Evolutionary conservation across 2,888 invertebrate species (phyloP), one percentile per base, ranked within the genome.

Genomic region (Sesamia inferens): DNA sequence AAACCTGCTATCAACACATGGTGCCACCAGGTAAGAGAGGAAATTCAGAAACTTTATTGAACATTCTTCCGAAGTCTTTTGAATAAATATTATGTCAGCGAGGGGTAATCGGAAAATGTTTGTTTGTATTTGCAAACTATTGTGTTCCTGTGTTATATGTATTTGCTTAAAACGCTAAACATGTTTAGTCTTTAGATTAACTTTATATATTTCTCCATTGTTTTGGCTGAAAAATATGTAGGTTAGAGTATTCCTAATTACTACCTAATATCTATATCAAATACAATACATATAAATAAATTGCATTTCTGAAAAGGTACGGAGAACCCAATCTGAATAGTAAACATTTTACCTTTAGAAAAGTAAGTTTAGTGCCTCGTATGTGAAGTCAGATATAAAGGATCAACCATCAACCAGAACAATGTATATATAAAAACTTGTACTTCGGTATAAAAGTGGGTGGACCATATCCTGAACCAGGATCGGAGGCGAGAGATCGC

Each of bases 21-120:
- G 14, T 71, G 65, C 69, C 71, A 59, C 31, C 61, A 67, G 54
- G 54, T 44, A 47, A 57, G 62, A 69, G 74, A 74, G 75, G 68
- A 76, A 82, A 83, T 85, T 85, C 68, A 67, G 68, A 81, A 86
- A 85, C 78, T 85, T 84, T 82, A 82, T 83, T 76, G 77, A 68
- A 71, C 68, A 75, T 81, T 81, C 82, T 78, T 74, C 70, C 44
- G 69, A 80, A 85, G 78, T 85, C 69, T 87, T 85, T 81, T 84
- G 87, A 85, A 87, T 87, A 82, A 87, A 86, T 86, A 62, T 73
- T 24, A 74, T 74, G 70, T 68, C 54, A 47, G 69, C 62, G 65
- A 61, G 47, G n/a, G 13, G 5, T 7, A 4, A 16, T 55, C 24
- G 0, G 1, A 16, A 22, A 58, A 14, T 47, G 5, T 63, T 13